phyloP scores from a whole-genome alignment of 2,888 invertebrate species.

The Dolomedes plantarius region DNA sequence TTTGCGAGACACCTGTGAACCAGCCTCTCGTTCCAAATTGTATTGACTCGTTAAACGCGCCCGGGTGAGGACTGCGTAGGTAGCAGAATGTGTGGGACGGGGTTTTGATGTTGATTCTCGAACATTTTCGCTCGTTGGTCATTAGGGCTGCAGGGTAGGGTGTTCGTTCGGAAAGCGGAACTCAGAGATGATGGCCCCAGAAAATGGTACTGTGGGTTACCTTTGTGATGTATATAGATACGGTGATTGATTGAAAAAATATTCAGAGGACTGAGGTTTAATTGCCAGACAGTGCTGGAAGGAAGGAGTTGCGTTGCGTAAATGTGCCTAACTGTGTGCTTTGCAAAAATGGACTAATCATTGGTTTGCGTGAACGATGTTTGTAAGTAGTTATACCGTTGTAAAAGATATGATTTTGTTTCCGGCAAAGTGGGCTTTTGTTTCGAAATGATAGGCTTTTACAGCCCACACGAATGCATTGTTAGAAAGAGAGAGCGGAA shows the following conservation, averaged over 20 bases:
- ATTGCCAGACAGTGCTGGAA: too few relatives aligned
- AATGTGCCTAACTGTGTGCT: too few relatives aligned
- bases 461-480: too few relatives aligned
- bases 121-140: background rate
- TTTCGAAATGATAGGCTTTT: too few relatives aligned
- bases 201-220: background rate
- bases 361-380: too few relatives aligned
- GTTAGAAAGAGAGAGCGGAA: too few relatives aligned
- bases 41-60: background rate
- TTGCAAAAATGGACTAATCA: too few relatives aligned
- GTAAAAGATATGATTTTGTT: too few relatives aligned
- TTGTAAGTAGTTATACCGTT: too few relatives aligned
- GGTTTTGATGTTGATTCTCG: background rate
- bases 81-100: background rate
- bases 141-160: slow-evolving; percentile 9
- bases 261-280: background rate
- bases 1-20: slow-evolving; percentile 1
- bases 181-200: background rate
- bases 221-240: background rate
- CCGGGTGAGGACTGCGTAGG: background rate
- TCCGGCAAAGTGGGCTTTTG: too few relatives aligned
- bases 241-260: background rate
- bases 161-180: background rate
- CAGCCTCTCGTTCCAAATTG: too few relatives aligned
- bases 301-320: background rate